Conservation (phyloP, 1,140 invertebrate genomes). For the Drosophila virilis region DNA sequence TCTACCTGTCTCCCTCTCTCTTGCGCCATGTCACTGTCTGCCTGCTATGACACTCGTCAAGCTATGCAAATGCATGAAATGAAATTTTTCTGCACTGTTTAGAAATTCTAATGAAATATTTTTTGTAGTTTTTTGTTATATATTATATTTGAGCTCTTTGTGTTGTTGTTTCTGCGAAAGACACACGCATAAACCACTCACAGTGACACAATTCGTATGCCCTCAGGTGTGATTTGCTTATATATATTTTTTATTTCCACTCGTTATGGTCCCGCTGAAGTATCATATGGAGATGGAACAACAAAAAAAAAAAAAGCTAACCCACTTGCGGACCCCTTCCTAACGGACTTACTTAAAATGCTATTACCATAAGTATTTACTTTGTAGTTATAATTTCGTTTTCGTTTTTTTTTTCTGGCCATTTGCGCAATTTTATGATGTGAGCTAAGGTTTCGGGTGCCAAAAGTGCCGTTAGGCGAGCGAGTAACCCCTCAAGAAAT, state of each 20-base stretch:
- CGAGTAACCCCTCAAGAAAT: slow-evolving; percentile 37
- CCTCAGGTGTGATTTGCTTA: slow-evolving; percentile 66
- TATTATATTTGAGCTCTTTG: slow-evolving; percentile 11
- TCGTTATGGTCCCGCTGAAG: slow-evolving; percentile 50
- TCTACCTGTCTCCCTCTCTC: background rate
- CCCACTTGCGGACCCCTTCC: slow-evolving; percentile 63
- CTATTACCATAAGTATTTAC: slow-evolving; percentile 77
- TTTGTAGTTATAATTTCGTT: slow-evolving; percentile 53
- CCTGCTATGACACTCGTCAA: slow-evolving; percentile 49
- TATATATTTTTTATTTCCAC: slow-evolving; percentile 26
- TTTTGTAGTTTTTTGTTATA: background rate
- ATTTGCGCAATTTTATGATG: slow-evolving; percentile 68
- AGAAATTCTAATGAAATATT: slow-evolving; percentile 71
- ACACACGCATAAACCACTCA: slow-evolving; percentile 48
- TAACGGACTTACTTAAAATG: slow-evolving; percentile 69
- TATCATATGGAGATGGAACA: slow-evolving; percentile 38
- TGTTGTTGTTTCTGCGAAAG: slow-evolving; percentile 2
- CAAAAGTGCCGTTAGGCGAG: slow-evolving; percentile 63
- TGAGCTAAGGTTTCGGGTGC: slow-evolving; percentile 46
- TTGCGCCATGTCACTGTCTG: slow-evolving; percentile 15
- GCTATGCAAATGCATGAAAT: slow-evolving; percentile 68
- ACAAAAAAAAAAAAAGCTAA: slow-evolving; percentile 34
- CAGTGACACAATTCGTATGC: slow-evolving; percentile 75
- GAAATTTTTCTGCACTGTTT: slow-evolving; percentile 46
- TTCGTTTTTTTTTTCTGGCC: slow-evolving; percentile 41